Evolutionary conservation across 2,888 invertebrate species (phyloP), one percentile per base, ranked within the genome.

Genomic region (Cloeon dipterum): DNA sequence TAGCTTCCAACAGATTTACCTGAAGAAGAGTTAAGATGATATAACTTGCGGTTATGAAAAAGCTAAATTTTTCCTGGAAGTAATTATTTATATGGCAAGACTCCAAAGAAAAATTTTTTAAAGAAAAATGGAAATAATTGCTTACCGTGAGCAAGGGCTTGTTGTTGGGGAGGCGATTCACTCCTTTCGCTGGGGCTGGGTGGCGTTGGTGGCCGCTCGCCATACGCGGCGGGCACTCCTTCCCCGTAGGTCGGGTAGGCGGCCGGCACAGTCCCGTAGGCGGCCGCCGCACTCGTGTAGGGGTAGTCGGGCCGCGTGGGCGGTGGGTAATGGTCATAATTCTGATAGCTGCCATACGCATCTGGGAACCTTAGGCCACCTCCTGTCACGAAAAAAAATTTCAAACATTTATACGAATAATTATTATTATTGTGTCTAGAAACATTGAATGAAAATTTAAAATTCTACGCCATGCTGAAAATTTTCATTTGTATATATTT

Each of bases 261-360:
- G 20, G 42, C 43, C 38, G 46, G 46, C 25, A 40, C 42, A 35
- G 46, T 43, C 43, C 42, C 46, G 43, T 48, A 46, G 19, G 47
- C 43, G 26, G 39, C 49, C 26, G 35, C 55, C 47, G 43, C 56
- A 56, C 58, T 61, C 39, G 59, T 59, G 35, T 58, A 56, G 20
- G 59, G 61, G 48, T 62, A 62, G 18, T 39, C 39, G 8, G 38
- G 35, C 34, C 61, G 58, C 7, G 53, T 47, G 25, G 63, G n/a
- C 14, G 53, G 48, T 25, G 63, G 62, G 49, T 65, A 67, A 45
- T 64, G 66, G 45, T 66, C 66, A 49, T 66, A 67, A 46, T 66
- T 66, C 47, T 63, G 63, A 47, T 66, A 67, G 45, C 61, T 62
- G 21, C 59, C 55, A 45, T 58, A 59, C 42, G 58, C 57, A 42